A percentile compares a stretch with the other conserved stretches of the same genome.
phyloP scores from a whole-genome alignment of 1,140 invertebrate species.

The Reticulitermes speratus region DNA sequence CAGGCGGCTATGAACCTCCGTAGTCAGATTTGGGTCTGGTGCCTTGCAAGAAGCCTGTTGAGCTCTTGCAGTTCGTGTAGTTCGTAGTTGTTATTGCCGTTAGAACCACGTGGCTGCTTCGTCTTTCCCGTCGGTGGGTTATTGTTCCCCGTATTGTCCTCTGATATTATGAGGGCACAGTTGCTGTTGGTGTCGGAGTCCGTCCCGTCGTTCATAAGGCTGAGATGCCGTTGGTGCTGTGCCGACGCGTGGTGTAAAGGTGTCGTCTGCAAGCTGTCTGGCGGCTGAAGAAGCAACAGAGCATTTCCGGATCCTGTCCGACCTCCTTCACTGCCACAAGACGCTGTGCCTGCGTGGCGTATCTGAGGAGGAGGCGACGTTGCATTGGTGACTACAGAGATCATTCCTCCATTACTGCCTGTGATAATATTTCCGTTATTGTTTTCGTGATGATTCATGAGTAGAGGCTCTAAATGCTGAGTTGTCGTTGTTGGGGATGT shows the following conservation, averaged over 20 bases:
- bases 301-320: constrained; percentile 32
- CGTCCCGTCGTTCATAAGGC: constrained; percentile 55
- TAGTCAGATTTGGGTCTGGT: constrained; percentile 42
- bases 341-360: neutral
- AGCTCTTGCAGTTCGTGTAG: constrained; percentile 60
- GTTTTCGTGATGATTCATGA: constrained; percentile 36
- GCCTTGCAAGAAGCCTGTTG: constrained; percentile 35
- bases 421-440: constrained; percentile 36
- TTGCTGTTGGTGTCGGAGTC: constrained; percentile 66
- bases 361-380: neutral
- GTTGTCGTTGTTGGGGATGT: constrained; percentile 28
- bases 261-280: constrained; percentile 35
- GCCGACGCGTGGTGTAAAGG: constrained; percentile 34
- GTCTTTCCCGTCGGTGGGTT: constrained; percentile 45
- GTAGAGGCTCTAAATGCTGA: neutral
- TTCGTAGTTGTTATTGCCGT: constrained; percentile 76
- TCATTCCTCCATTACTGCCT: neutral
- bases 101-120: constrained; percentile 44
- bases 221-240: constrained; percentile 39
- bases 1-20: neutral
- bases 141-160: constrained; percentile 49
- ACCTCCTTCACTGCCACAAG: neutral
- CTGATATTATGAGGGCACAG: constrained; percentile 58
- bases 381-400: neutral
- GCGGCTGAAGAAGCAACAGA: constrained; percentile 41